These are phyloP conservation scores for Guaruba guarouba DNA, from an alignment of 2,113 vertebrate genomes.

Conservation along the genomic window DNA sequence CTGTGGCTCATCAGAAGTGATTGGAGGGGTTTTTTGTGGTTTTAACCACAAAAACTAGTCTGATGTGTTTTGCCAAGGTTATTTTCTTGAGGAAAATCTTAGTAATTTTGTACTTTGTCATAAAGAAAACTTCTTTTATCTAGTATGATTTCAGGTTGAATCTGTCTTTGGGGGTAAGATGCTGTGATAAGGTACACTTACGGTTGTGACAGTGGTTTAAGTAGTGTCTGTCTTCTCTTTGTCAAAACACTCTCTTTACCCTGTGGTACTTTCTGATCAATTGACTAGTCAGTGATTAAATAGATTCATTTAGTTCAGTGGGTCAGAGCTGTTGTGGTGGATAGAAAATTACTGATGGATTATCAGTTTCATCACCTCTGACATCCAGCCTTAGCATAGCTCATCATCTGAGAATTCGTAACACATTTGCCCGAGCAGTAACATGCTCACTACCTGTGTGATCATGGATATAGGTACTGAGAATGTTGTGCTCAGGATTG, in stretches of 20 bases:
- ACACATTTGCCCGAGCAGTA: constrained; percentile 58
- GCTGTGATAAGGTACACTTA: neutral
- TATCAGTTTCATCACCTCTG: constrained; percentile 74
- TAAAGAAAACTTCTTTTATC: neutral
- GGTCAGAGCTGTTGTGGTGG: constrained; percentile 74
- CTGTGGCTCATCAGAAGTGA: constrained; percentile 48
- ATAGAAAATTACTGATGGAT: constrained; percentile 83
- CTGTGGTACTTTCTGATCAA: constrained; percentile 61
- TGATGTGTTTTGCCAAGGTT: neutral
- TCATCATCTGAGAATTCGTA: constrained; percentile 72
- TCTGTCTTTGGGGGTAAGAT: neutral
- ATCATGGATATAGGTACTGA: constrained; percentile 21
- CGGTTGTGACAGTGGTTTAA: constrained; percentile 35
- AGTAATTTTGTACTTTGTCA: neutral
- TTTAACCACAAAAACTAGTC: neutral
- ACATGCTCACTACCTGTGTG: constrained; percentile 74
- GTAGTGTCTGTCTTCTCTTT: constrained; percentile 48
- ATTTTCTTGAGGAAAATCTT: neutral
- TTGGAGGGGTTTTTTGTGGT: neutral
- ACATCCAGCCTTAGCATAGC: constrained; percentile 65
- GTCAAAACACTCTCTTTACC: constrained; percentile 46
- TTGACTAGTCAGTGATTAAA: constrained; percentile 73
- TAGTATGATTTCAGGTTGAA: neutral
- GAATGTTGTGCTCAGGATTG: constrained; percentile 24
- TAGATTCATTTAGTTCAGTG: constrained; percentile 80